Percentiles rank a stretch among this genome's conserved stretches.
phyloP scores from a whole-genome alignment of 1,140 invertebrate genomes.

The Panagrolaimus sp. region DNA sequence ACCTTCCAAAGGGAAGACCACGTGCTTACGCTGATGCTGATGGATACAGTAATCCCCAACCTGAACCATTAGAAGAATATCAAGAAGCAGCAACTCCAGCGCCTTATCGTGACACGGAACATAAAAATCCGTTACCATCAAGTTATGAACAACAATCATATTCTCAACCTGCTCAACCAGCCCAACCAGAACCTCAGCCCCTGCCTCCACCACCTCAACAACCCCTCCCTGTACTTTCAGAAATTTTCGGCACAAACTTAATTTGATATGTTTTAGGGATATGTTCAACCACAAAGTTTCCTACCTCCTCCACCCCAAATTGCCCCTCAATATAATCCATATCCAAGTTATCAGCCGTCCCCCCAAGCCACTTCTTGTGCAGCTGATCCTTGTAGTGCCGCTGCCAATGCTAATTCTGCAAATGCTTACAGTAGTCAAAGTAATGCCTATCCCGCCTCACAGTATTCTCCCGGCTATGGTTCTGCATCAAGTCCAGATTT shows the following conservation, averaged over 20 bases:
- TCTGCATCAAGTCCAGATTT: background rate
- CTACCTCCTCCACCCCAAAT: no score
- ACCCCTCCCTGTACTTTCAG: background rate
- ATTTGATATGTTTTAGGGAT: no score
- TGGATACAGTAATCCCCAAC: background rate
- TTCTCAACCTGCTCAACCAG: conserved; percentile 1
- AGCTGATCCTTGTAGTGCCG: conserved; percentile 1
- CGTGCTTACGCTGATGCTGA: background rate
- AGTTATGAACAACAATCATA: conserved; percentile 19
- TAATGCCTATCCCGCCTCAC: background rate
- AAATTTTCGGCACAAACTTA: no score
- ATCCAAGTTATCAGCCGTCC: background rate
- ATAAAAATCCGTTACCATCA: background rate
- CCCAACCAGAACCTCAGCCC: background rate
- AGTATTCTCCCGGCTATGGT: background rate
- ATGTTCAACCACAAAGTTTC: no score
- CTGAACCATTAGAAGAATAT: conserved; percentile 9
- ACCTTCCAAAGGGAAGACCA: background rate
- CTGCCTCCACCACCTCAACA: conserved; percentile 8
- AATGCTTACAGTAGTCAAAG: background rate
- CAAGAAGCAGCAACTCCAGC: background rate
- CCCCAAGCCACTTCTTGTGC: background rate
- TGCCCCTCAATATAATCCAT: no score
- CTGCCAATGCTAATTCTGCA: background rate
- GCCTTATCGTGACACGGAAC: background rate